Evolutionary conservation across 2,888 invertebrate species (phyloP).

Genomic region (Limnephilus rhombicus): DNA sequence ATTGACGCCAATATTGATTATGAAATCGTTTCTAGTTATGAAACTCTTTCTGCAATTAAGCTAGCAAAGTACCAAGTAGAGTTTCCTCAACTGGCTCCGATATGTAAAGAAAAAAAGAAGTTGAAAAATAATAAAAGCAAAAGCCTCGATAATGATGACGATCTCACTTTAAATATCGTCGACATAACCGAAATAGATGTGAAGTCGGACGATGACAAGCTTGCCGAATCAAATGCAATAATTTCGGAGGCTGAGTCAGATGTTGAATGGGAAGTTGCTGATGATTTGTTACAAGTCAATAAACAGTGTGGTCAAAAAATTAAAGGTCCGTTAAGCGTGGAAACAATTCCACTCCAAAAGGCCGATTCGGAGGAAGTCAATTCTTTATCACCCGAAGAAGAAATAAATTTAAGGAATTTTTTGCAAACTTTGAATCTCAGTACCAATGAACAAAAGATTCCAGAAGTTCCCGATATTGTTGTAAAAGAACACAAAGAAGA

Average conservation of each 20-base stretch:
- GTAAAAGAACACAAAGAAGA: conserved; percentile 70
- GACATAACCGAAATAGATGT: conserved; percentile 72
- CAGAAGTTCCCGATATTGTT: conserved; percentile 28
- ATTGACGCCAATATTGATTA: not conserved
- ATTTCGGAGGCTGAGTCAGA: conserved; percentile 83
- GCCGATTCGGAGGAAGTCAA: conserved; percentile 43
- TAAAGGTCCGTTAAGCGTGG: conserved; percentile 50
- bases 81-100: conserved; percentile 71
- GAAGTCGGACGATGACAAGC: conserved; percentile 69
- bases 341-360: conserved; percentile 29
- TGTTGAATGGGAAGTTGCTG: conserved; percentile 78
- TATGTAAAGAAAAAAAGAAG: conserved; percentile 69
- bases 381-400: conserved; percentile 78
- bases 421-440: conserved; percentile 77
- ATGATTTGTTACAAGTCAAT: conserved; percentile 71
- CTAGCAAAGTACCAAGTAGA: conserved; percentile 74
- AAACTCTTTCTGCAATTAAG: conserved; percentile 69
- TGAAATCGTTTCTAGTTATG: conserved; percentile 58
- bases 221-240: conserved; percentile 76
- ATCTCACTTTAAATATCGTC: conserved; percentile 71
- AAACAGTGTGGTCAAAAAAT: conserved; percentile 46
- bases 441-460: conserved; percentile 34
- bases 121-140: conserved; percentile 73
- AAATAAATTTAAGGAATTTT: conserved; percentile 77
- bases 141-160: conserved; percentile 76